phyloP scores from a whole-genome alignment of 2,888 invertebrate genomes.

The Nemotelus nigrinus region DNA sequence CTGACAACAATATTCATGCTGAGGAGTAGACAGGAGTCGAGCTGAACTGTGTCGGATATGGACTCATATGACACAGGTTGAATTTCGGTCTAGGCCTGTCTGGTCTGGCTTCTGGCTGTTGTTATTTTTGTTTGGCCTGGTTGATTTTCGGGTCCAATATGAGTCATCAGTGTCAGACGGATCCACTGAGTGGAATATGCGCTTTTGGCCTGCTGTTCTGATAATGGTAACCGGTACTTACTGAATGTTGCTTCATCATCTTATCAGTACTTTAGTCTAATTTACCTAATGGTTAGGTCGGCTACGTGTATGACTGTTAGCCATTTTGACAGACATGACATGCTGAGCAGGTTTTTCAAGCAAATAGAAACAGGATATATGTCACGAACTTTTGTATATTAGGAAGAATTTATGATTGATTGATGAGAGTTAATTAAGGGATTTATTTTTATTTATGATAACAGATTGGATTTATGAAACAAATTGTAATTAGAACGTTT shows the following conservation, averaged over 20 bases:
- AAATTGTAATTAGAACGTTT: too few relatives aligned
- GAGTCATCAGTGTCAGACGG: constrained; percentile 12
- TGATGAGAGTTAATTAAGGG: too few relatives aligned
- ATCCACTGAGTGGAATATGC: neutral
- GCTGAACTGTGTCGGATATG: neutral
- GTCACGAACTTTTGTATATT: too few relatives aligned
- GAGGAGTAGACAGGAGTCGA: neutral
- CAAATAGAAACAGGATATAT: too few relatives aligned
- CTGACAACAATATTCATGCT: constrained; percentile 3
- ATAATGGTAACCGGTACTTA: neutral
- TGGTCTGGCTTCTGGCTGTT: neutral
- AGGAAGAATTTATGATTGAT: too few relatives aligned
- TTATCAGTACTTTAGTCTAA: constrained; percentile 1
- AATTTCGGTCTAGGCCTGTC: constrained; percentile 14
- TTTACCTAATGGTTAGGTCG: constrained; percentile 16
- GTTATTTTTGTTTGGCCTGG: constrained; percentile 3
- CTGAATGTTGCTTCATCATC: constrained; percentile 11
- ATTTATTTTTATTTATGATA: too few relatives aligned
- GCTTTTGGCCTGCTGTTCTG: neutral
- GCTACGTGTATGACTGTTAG: neutral
- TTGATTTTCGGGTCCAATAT: neutral
- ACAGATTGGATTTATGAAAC: too few relatives aligned
- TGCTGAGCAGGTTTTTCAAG: too few relatives aligned
- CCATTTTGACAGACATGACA: too few relatives aligned
- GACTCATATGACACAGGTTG: neutral